Percentiles rank a stretch among this genome's conserved stretches.
Evolutionary conservation across 2,888 invertebrate genomes (phyloP).

Genomic region (Cephus runcator): DNA sequence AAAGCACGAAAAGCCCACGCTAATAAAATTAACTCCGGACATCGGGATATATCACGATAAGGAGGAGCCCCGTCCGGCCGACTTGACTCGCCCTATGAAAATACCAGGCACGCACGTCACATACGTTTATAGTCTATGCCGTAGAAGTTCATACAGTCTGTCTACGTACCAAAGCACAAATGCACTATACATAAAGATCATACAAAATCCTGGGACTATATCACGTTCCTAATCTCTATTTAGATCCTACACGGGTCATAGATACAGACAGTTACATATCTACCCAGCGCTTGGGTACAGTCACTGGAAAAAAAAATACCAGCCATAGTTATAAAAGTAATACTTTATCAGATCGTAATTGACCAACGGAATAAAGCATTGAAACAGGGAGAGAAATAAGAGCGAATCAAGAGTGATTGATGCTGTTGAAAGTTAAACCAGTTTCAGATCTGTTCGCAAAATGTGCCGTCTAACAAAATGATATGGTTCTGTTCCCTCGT

Average conservation of each 20-base stretch:
- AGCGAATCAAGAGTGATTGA: neutral
- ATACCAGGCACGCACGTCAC: neutral
- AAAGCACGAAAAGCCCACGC: neutral
- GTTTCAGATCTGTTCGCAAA: slow-evolving; percentile 38
- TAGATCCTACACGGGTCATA: neutral
- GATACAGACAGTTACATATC: no score
- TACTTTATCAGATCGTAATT: slow-evolving; percentile 32
- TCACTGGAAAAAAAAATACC: no score
- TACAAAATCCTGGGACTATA: neutral
- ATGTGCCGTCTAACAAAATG: slow-evolving; percentile 38
- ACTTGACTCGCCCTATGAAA: neutral
- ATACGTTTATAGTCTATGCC: neutral
- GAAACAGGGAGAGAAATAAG: slow-evolving; percentile 14
- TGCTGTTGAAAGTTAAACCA: slow-evolving; percentile 26
- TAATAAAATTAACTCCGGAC: neutral
- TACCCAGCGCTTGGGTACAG: no score
- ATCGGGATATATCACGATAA: neutral
- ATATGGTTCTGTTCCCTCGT: slow-evolving; percentile 24
- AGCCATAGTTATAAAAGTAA: slow-evolving; percentile 4
- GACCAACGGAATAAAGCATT: slow-evolving; percentile 34
- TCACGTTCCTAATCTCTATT: neutral
- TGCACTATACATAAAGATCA: neutral
- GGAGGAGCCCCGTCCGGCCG: neutral
- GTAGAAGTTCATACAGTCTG: neutral
- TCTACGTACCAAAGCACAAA: neutral